These are phyloP conservation scores for Drosophila incognita DNA, from an alignment of 2,888 invertebrate species.

Conservation along the genomic window DNA sequence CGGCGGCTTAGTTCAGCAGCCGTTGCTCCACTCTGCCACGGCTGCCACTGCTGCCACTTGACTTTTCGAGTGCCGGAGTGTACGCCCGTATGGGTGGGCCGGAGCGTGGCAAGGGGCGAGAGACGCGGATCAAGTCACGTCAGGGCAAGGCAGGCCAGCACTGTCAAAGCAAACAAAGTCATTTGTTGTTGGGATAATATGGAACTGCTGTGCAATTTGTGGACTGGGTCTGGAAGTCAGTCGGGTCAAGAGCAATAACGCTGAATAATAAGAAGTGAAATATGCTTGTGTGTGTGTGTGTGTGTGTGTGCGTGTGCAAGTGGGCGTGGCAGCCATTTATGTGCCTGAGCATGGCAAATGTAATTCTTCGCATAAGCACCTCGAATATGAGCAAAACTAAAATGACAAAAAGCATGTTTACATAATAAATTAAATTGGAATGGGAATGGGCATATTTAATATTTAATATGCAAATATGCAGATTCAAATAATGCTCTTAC, in stretches of 20 bases:
- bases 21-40: slow-evolving; percentile 37
- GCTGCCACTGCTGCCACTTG: slow-evolving; percentile 57
- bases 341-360: slow-evolving; percentile 19
- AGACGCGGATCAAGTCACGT: background rate
- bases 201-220: slow-evolving; percentile 21
- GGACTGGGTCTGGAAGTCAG: slow-evolving; percentile 26
- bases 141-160: slow-evolving; percentile 11
- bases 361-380: slow-evolving; percentile 26
- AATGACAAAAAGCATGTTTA: slow-evolving; percentile 2
- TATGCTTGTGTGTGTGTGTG: slow-evolving; percentile 8
- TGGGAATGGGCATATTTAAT: background rate
- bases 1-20: slow-evolving; percentile 42
- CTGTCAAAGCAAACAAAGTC: slow-evolving; percentile 68
- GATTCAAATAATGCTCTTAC: background rate
- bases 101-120: background rate
- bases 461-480: background rate
- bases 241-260: slow-evolving; percentile 74
- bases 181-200: slow-evolving; percentile 57
- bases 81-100: slow-evolving; percentile 1
- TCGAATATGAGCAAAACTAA: slow-evolving; percentile 2
- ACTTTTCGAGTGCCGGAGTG: slow-evolving; percentile 63
- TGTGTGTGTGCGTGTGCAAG: slow-evolving; percentile 12
- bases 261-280: slow-evolving; percentile 68
- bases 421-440: background rate
- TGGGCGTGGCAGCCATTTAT: slow-evolving; percentile 33